Evolutionary conservation across 2,797 vertebrate species (phyloP), one percentile per base, ranked within the genome.

Genomic region (Leucoraja ocellata): DNA sequence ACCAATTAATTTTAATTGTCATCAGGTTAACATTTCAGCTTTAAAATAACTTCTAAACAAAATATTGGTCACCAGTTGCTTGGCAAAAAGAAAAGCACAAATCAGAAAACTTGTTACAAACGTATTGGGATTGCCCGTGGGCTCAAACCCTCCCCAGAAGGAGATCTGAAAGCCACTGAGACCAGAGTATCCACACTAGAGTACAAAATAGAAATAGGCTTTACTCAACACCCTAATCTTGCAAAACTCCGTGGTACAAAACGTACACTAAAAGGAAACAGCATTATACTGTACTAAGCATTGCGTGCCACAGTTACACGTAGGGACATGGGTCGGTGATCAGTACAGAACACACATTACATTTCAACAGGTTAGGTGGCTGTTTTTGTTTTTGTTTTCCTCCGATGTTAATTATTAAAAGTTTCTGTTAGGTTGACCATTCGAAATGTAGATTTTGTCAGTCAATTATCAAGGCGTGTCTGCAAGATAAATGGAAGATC

Each of bases 21-120:
- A 16, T 68, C n/a, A 88, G 16, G 84, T 88, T 68, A 88, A 88
- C 84, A 88, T 88, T 88, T 88, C 32, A 88, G 61, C 65, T 68
- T 68, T 68, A 88, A 88, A 88, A 88, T 63, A 46, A 21, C 65
- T 86, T 86, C 14, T 58, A 13, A 86, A 86, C 58, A 86, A 63
- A 86, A 63, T 68, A 36, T 36, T 88, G 61, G n/a, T n/a, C 58
- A 16, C 36, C n/a, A 36, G 16, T 88, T 88, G 68, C 61, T 32
- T n/a, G 14, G 84, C 63, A 36, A 88, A 88, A 86, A n/a, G 65
- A n/a, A 88, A 32, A 28, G 9, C 16, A 68, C 4, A 11, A 78
- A 78, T 68, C 63, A 88, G 63, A 36, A 88, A 88, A 68, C 36
- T 16, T 88, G 84, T 32, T n/a, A 8, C 4, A 88, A 88, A 88